phyloP scores from a whole-genome alignment of 2,113 vertebrate genomes.

The Trematomus loennbergii region DNA sequence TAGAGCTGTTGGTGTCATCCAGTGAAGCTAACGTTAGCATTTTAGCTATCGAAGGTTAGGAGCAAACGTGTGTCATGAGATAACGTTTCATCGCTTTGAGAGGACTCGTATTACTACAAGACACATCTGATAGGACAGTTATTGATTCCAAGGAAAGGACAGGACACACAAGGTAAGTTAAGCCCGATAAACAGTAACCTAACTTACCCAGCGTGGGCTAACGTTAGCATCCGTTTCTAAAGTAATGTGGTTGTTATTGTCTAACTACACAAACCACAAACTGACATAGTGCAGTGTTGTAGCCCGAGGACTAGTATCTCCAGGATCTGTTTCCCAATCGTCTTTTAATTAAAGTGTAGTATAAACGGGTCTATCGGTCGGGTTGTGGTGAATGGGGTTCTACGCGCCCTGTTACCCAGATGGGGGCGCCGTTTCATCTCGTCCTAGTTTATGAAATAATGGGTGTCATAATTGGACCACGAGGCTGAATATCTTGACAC shows the following conservation, averaged over 20 bases:
- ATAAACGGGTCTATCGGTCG: not conserved
- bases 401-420: not conserved
- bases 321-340: not conserved
- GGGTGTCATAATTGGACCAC: constrained; percentile 21
- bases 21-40: constrained; percentile 61
- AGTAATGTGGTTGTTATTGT: not conserved
- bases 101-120: not conserved
- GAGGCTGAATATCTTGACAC: not conserved
- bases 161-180: constrained; percentile 60
- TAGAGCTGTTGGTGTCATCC: constrained; percentile 3
- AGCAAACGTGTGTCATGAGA: constrained; percentile 56
- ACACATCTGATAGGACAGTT: not conserved
- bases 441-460: not conserved
- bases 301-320: rapidly evolving
- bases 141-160: constrained; percentile 27
- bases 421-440: constrained; percentile 26
- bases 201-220: constrained; percentile 31
- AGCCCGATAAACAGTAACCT: not conserved
- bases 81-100: constrained; percentile 2
- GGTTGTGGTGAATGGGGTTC: not conserved
- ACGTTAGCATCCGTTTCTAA: constrained; percentile 26
- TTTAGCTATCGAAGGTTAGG: constrained; percentile 38
- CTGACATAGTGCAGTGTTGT: not conserved
- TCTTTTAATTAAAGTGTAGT: not conserved
- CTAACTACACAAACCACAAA: not conserved